Base-by-base conservation (phyloP, 2,888 invertebrate genomes). In the Mythimna loreyi region DNA sequence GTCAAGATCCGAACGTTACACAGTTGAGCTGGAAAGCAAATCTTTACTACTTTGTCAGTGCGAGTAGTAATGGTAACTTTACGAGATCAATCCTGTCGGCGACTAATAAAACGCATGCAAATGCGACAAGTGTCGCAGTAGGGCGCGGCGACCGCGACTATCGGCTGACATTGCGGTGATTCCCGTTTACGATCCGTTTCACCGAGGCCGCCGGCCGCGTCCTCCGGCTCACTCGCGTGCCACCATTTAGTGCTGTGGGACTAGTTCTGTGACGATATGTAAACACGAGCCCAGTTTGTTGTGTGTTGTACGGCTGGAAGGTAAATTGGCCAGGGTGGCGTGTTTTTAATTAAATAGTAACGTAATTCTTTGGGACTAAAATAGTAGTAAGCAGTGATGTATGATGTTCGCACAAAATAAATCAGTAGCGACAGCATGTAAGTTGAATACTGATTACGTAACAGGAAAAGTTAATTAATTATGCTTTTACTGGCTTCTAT, bases 151-250 rank as follows among this genome's bases (percentile, higher is more conserved):
- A 11, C 59, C 47, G 33, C 43, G 25, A 33, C 61, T 56, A 52
- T 67, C 43, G 49, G 63, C 33, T 60, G 62, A 47, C 65, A 70
- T 36, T 59, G 72, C 45, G 78, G 72, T 71, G 66, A 81, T 78
- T 71, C 60, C 78, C 62, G 60, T 77, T 78, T 78, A 81, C 72
- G 82, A 81, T 59, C 58, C 65, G 56, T 78, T 81, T 66, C 45
- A 66, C 40, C 33, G 78, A 57, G 58, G 58, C 45, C 40, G 40
- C 19, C 11, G 45, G 4, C 33, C 33, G 59, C 52, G 60, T 56
- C 62, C 58, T 77, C 61, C 63, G 62, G 61, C 47, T 58, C 61
- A 61, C 65, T 59, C 58, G 71, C 71, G 77, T 75, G 81, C 64
- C 71, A 45, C 58, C 64, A 43, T 75, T 68, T 47, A 66, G 62